Percentiles rank a stretch among this genome's conserved stretches.
Conservation (phyloP, 2,113 vertebrate species). For the Cinclus mexicanus region DNA sequence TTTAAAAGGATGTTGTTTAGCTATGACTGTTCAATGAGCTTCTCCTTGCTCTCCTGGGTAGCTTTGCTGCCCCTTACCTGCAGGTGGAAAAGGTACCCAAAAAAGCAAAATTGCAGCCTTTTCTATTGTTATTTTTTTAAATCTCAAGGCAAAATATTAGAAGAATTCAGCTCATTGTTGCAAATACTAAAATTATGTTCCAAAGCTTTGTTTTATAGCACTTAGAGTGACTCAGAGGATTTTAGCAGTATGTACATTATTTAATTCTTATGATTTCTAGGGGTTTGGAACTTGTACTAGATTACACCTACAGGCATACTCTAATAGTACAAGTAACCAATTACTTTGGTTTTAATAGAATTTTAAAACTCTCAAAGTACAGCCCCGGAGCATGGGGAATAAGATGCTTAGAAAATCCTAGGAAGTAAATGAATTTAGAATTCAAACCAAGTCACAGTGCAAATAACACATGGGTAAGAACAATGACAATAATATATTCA, state of each 20-base stretch:
- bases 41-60: neutral
- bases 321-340: neutral
- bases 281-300: neutral
- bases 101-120: neutral
- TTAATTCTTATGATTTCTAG: neutral
- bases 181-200: neutral
- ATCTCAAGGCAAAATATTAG: neutral
- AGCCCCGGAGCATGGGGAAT: neutral
- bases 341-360: slow-evolving; percentile 18
- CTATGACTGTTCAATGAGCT: neutral
- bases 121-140: neutral
- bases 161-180: neutral
- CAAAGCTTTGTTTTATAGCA: neutral
- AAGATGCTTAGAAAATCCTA: neutral
- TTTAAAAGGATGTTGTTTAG: neutral
- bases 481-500: neutral
- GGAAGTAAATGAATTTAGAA: neutral
- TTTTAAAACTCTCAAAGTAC: slow-evolving; percentile 2
- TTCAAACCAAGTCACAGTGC: neutral
- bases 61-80: neutral
- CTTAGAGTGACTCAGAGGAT: neutral
- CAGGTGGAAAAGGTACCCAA: neutral
- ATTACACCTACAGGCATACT: neutral
- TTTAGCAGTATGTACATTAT: neutral
- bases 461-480: neutral